These are phyloP conservation scores for Agrilus mali DNA, from an alignment of 2,888 invertebrate genomes.

Conservation along the genomic window DNA sequence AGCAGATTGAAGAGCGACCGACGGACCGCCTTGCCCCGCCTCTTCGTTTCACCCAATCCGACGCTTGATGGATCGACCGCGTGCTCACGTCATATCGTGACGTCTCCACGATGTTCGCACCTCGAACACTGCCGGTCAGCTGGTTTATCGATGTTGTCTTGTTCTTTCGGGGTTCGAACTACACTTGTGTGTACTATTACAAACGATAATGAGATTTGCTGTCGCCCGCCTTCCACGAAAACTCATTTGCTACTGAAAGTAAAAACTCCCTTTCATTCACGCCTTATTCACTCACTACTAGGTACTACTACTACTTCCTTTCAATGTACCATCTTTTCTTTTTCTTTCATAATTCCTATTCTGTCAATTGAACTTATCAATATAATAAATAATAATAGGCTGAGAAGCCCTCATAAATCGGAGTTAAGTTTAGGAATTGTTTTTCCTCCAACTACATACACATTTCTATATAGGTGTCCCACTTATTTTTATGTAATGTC, in stretches of 20 bases:
- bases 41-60: constrained; percentile 34
- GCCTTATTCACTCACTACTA: neutral
- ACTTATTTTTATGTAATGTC: no score
- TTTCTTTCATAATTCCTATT: neutral
- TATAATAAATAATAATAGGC: no score
- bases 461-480: no score
- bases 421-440: no score
- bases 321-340: neutral
- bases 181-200: no score
- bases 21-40: constrained; percentile 36
- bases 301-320: neutral
- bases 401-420: no score
- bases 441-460: no score
- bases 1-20: constrained; percentile 30
- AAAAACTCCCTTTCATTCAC: neutral
- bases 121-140: constrained; percentile 25
- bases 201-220: no score
- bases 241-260: no score
- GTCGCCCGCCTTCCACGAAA: no score
- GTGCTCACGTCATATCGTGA: constrained; percentile 27
- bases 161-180: neutral
- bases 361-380: no score
- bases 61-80: constrained; percentile 33
- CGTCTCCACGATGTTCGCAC: constrained; percentile 28
- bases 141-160: constrained; percentile 6